A percentile compares a stretch with the other conserved stretches of the same genome.
Evolutionary conservation across 92 coral and sea anemone genomes (phyloP).

Genomic region (Galaxea fascicularis): DNA sequence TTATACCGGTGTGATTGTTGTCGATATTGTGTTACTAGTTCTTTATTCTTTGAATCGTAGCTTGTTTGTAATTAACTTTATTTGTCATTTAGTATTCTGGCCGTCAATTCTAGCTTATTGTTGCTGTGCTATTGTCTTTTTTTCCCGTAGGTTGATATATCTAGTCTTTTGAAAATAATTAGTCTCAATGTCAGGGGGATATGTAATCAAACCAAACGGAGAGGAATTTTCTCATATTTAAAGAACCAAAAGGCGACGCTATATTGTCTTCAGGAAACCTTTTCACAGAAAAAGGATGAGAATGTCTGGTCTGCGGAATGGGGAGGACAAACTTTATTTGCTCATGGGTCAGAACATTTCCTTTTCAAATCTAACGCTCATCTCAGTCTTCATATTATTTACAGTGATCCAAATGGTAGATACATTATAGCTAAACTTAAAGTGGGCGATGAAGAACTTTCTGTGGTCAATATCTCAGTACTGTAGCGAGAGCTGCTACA

Average conservation of each 20-base stretch:
- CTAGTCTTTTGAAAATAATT: not conserved
- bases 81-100: too few species aligned
- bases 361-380: not conserved
- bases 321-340: not conserved
- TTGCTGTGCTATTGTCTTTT: too few species aligned
- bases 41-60: not conserved
- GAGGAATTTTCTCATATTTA: not conserved
- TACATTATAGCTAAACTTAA: not conserved
- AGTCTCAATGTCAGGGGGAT: not conserved
- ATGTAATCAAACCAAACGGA: not conserved
- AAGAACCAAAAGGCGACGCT: not conserved
- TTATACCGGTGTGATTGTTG: not conserved
- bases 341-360: not conserved
- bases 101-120: too few species aligned
- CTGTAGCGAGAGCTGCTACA: too few species aligned
- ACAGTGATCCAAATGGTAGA: not conserved
- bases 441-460: not conserved
- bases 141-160: too few species aligned
- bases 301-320: not conserved
- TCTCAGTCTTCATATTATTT: not conserved
- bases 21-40: too few species aligned
- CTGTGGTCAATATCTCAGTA: not conserved
- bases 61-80: too few species aligned
- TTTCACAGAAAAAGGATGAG: not conserved
- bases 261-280: constrained; percentile 6